Conservation (phyloP, 1,140 invertebrate genomes). For the Drosophila pseudoananassae region DNA sequence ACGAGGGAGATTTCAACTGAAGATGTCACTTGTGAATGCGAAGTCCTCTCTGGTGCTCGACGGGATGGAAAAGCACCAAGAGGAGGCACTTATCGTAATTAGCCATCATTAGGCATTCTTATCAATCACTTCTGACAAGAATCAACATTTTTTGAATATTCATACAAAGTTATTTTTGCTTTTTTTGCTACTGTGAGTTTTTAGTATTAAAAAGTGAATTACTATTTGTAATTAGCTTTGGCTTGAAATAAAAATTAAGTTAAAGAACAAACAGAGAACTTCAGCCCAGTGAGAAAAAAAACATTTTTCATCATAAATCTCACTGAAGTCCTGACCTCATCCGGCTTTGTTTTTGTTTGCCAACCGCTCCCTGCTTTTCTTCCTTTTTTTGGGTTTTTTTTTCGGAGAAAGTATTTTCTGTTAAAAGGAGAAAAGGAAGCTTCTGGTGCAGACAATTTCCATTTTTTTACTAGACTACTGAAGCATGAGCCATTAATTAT, state of each 20-base stretch:
- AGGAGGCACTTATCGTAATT: slow-evolving; percentile 26
- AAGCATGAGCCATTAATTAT: slow-evolving; percentile 52
- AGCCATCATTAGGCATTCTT: slow-evolving; percentile 16
- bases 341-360: slow-evolving; percentile 15
- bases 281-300: too few relatives aligned
- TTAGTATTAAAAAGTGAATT: not conserved
- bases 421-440: too few relatives aligned
- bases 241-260: not conserved
- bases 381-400: not conserved
- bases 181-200: not conserved
- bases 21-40: slow-evolving; percentile 23
- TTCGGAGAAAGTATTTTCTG: not conserved
- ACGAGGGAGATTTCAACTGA: slow-evolving; percentile 3
- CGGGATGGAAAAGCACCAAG: slow-evolving; percentile 1
- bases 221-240: not conserved
- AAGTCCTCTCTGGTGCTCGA: slow-evolving; percentile 1
- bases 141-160: not conserved
- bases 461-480: slow-evolving; percentile 33
- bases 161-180: not conserved
- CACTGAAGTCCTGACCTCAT: slow-evolving; percentile 14
- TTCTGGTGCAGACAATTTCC: slow-evolving; percentile 1
- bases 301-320: slow-evolving; percentile 54
- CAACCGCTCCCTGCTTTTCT: slow-evolving; percentile 7
- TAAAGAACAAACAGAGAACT: not conserved
- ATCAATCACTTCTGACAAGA: slow-evolving; percentile 16